Evolutionary conservation across 2,113 vertebrate species (phyloP), one percentile per base, ranked within the genome.

Genomic region (Neogale vison): DNA sequence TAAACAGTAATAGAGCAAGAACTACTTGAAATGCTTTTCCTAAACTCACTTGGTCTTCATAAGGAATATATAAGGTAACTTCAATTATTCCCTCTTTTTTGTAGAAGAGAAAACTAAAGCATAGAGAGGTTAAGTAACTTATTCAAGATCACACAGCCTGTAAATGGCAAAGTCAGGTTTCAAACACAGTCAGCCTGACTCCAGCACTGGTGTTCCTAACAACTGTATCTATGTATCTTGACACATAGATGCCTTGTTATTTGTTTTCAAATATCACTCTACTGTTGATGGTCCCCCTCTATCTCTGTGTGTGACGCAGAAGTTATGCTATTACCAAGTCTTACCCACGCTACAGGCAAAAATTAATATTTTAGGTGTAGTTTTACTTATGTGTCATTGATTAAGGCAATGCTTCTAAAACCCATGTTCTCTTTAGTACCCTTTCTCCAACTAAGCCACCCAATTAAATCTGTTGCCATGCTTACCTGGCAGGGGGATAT

Each of bases 11-110:
- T 20, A 71, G 36, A 29, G 31, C 80, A 81, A 71, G 26, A 80
- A 42, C 65, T 76, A 10, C 61, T 76, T 96, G 83, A 93, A 85
- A 69, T 65, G n/a, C 13, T 97, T 90, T 76, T 55, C 71, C 67
- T 63, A 61, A 96, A 76, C 29, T n/a, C 29, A 65, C 24, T 52
- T 79, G 89, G 85, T 83, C 15, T 7, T 45, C 39, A 23, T 21
- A 61, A 72, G 61, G 23, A 94, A 90, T 18, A 18, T 76, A 74
- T 14, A 52, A 55, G 39, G 36, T 92, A 79, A 90, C 61, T 63
- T 80, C 26, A 92, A 23, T 71, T 79, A 55, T 74, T 74, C 71
- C 80, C 2, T 34, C 11, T 1, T 61, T 83, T 88, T 84, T 57
- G 42, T 8, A 55, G 50, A 77, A 74, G 21, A 72, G 20, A 71